Conservation (phyloP, 2,113 vertebrate species). For the Acanthochromis polyacanthus region DNA sequence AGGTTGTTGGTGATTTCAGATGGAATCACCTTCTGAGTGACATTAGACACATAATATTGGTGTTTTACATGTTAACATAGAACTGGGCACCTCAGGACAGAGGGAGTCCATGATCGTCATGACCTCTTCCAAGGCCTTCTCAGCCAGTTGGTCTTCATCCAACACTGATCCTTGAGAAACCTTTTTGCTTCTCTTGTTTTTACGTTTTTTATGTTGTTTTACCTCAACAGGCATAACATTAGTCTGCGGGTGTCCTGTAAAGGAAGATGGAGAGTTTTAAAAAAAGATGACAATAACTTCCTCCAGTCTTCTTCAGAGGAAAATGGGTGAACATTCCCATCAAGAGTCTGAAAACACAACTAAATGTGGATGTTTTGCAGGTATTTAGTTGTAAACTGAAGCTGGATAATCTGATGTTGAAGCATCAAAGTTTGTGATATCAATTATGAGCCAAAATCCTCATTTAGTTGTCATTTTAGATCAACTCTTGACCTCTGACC, state of each 20-base stretch:
- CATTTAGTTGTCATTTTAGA: no score
- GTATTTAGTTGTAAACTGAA: no score
- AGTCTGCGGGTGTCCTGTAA: not conserved
- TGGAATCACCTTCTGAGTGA: no score
- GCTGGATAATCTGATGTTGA: no score
- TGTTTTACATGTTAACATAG: not conserved
- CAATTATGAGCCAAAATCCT: no score
- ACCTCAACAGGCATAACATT: rapidly evolving
- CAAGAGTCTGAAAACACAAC: no score
- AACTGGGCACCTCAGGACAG: not conserved
- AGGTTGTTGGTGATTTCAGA: no score
- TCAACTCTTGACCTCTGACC: constrained; percentile 34
- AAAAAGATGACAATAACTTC: not conserved
- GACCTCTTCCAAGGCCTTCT: constrained; percentile 73
- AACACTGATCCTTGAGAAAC: not conserved
- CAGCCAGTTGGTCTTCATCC: constrained; percentile 47
- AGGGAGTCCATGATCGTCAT: constrained; percentile 64
- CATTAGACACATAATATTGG: no score
- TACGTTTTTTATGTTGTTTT: constrained; percentile 48
- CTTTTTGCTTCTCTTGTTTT: not conserved
- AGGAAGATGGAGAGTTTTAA: not conserved
- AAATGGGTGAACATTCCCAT: no score
- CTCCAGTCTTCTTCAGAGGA: no score
- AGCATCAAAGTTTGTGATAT: no score
- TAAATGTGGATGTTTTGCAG: no score